Percentiles rank a stretch among this genome's conserved stretches.
These are phyloP conservation scores for Drosophila ezoana DNA, from an alignment of 2,888 invertebrate species.

Conservation along the genomic window DNA sequence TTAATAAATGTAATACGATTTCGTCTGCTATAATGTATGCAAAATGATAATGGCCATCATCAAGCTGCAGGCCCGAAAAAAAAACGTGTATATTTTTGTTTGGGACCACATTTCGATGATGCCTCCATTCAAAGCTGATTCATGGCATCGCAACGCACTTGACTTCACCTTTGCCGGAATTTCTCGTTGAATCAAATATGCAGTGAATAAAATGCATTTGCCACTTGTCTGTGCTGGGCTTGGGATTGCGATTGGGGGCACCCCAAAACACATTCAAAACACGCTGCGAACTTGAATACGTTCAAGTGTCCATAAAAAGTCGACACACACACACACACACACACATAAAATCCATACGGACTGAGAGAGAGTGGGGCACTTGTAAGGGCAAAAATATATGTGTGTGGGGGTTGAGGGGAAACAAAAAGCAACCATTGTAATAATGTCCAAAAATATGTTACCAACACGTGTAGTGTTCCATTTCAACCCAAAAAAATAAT, in stretches of 20 bases:
- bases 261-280: slow-evolving; percentile 68
- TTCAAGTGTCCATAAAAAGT: slow-evolving; percentile 71
- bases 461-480: slow-evolving; percentile 74
- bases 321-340: slow-evolving; percentile 3
- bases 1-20: slow-evolving; percentile 9
- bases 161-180: slow-evolving; percentile 53
- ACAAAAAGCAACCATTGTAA: slow-evolving; percentile 70
- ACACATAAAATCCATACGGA: slow-evolving; percentile 65
- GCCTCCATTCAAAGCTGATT: slow-evolving; percentile 23
- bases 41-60: slow-evolving; percentile 5
- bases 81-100: background rate
- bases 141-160: slow-evolving; percentile 44
- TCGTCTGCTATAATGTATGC: slow-evolving; percentile 1
- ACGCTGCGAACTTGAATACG: slow-evolving; percentile 73
- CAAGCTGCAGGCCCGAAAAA: background rate
- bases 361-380: slow-evolving; percentile 33
- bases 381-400: slow-evolving; percentile 12
- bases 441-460: slow-evolving; percentile 79
- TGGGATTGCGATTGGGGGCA: slow-evolving; percentile 8
- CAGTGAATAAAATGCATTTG: slow-evolving; percentile 73
- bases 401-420: background rate
- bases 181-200: slow-evolving; percentile 49
- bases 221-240: slow-evolving; percentile 45
- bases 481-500: slow-evolving; percentile 4
- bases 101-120: slow-evolving; percentile 15